Percentiles rank a stretch among this genome's conserved stretches.
Evolutionary conservation across 2,113 vertebrate genomes (phyloP).

Genomic region (Philantomba maxwellii): DNA sequence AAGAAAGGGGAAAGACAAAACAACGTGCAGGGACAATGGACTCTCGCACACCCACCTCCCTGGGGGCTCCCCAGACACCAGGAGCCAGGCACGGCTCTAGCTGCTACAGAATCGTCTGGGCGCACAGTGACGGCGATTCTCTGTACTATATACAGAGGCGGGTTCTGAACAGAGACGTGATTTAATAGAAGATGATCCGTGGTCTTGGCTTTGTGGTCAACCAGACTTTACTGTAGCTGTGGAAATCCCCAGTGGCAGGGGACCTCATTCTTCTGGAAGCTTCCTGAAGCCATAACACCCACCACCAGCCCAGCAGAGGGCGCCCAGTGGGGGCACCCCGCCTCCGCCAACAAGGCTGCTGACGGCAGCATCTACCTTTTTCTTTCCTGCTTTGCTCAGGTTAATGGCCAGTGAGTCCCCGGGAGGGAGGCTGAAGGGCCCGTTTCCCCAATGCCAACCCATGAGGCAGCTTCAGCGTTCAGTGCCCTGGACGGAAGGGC

Average conservation of each 20-base stretch:
- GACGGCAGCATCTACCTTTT: neutral
- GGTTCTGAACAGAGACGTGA: neutral
- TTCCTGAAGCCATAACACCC: neutral
- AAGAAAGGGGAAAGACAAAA: neutral
- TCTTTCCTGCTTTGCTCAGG: neutral
- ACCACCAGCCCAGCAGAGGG: neutral
- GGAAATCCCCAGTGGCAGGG: too few species aligned
- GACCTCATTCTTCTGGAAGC: neutral
- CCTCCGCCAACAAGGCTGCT: neutral
- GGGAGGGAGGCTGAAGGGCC: too few species aligned
- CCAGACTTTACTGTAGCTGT: neutral
- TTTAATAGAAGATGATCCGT: neutral
- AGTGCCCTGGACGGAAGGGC: neutral
- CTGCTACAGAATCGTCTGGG: rapidly evolving
- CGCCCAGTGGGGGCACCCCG: rapidly evolving
- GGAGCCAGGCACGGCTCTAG: rapidly evolving
- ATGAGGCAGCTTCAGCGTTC: neutral
- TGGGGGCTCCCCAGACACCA: neutral
- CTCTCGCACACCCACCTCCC: neutral
- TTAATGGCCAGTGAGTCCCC: neutral
- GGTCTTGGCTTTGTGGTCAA: neutral
- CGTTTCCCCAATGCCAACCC: rapidly evolving
- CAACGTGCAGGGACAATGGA: neutral
- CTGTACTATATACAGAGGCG: rapidly evolving
- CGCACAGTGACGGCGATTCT: rapidly evolving